Percentiles rank a stretch among this genome's conserved stretches.
Conservation (phyloP, 2,113 vertebrate genomes). For the Pelecanus crispus region DNA sequence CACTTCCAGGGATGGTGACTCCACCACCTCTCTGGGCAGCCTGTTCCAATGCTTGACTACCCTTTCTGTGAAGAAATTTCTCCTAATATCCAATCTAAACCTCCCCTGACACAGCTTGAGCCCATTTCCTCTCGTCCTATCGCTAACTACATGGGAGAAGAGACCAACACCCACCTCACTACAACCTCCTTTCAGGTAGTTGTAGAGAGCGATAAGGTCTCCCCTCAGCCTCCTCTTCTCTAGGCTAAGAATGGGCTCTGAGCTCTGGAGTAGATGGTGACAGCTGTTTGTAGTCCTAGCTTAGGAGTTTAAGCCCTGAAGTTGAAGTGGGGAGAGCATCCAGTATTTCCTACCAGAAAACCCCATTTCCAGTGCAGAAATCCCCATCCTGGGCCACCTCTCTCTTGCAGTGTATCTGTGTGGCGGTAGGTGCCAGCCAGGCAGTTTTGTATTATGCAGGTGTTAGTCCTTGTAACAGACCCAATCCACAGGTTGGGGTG, state of each 20-base stretch:
- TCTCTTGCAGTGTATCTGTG: accelerated
- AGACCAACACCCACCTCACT: too few species aligned
- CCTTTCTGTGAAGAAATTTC: too few species aligned
- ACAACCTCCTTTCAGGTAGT: too few species aligned
- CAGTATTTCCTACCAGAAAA: not conserved
- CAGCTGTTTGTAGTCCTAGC: not conserved
- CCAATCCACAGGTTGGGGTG: accelerated
- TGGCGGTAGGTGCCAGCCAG: not conserved
- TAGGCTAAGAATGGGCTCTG: not conserved
- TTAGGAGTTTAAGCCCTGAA: not conserved
- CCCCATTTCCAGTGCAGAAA: not conserved
- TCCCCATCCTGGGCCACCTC: not conserved
- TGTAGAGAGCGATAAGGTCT: too few species aligned
- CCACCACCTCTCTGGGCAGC: too few species aligned
- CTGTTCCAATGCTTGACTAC: too few species aligned
- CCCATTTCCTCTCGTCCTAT: too few species aligned
- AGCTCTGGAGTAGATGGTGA: not conserved
- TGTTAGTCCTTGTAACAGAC: not conserved
- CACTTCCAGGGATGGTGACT: too few species aligned
- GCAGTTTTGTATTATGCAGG: not conserved
- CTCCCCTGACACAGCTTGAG: too few species aligned
- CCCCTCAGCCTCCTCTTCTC: too few species aligned
- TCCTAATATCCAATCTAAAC: too few species aligned
- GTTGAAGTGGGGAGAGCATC: not conserved
- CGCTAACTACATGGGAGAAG: too few species aligned